phyloP scores from a whole-genome alignment of 2,888 invertebrate genomes.

The Drosophila tanythrix region DNA sequence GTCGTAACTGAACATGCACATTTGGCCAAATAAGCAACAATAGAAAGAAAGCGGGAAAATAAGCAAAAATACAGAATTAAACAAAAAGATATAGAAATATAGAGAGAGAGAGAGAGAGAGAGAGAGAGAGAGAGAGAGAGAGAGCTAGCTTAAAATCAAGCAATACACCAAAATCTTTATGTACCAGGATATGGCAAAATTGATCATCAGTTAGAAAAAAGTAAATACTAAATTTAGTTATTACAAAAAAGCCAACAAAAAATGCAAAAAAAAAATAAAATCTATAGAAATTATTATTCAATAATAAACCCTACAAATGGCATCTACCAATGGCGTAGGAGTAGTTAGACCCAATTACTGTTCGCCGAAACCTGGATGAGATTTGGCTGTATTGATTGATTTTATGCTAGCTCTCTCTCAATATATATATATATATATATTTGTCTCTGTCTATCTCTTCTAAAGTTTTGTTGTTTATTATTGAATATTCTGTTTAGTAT shows the following conservation, averaged over 20 bases:
- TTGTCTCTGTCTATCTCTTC: background rate
- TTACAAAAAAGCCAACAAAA: background rate
- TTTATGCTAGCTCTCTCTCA: background rate
- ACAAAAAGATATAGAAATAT: background rate
- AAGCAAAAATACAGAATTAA: background rate
- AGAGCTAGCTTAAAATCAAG: background rate
- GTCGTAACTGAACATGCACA: constrained; percentile 48
- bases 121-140: background rate
- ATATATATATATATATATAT: too few species aligned
- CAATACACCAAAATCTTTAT: background rate
- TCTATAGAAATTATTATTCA: fast-evolving
- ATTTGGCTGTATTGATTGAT: background rate
- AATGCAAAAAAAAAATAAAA: background rate
- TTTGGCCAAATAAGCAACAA: constrained; percentile 31
- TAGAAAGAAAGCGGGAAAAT: constrained; percentile 32
- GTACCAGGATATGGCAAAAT: background rate
- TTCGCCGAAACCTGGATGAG: background rate
- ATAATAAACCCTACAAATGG: background rate
- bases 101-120: background rate
- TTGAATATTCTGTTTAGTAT: background rate
- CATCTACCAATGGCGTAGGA: background rate
- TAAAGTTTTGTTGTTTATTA: too few species aligned
- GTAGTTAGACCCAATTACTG: fast-evolving
- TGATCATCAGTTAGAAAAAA: background rate
- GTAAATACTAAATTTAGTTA: too few species aligned